Percentiles rank a stretch among this genome's conserved stretches.
Evolutionary conservation across 2,113 vertebrate genomes (phyloP).

Genomic region (Polyodon spathula): DNA sequence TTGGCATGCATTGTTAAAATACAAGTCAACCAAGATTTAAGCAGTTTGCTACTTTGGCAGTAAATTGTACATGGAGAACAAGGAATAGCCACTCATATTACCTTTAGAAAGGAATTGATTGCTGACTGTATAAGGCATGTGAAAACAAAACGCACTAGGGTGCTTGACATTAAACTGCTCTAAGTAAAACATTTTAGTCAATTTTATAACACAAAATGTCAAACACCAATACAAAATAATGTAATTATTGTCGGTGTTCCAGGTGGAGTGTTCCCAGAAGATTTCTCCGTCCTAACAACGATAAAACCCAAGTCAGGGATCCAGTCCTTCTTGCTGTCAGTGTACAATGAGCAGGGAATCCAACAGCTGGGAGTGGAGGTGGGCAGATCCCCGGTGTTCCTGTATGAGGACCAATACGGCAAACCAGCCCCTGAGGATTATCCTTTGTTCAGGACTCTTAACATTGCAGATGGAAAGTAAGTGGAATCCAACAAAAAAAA

Average conservation of each 20-base stretch:
- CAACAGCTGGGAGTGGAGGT: conserved; percentile 92
- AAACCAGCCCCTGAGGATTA: conserved; percentile 88
- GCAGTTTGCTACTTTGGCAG: too few relatives aligned
- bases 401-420: conserved; percentile 89
- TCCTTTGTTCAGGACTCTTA: conserved; percentile 81
- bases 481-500: conserved; percentile 30
- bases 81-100: too few relatives aligned
- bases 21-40: too few relatives aligned
- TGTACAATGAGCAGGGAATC: conserved; percentile 84
- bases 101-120: too few relatives aligned
- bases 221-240: background rate
- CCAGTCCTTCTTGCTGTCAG: conserved; percentile 88
- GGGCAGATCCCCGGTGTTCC: conserved; percentile 86
- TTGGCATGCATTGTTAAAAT: too few relatives aligned
- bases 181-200: background rate
- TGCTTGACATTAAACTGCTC: too few relatives aligned
- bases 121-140: too few relatives aligned
- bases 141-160: too few relatives aligned
- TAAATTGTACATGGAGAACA: too few relatives aligned
- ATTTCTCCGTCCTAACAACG: conserved; percentile 95
- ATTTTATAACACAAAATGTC: background rate
- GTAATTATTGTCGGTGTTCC: conserved; percentile 19
- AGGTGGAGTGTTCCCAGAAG: conserved; percentile 85
- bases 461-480: conserved; percentile 92
- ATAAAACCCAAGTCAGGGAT: conserved; percentile 81